Evolutionary conservation across 2,888 invertebrate genomes (phyloP).

Genomic region (Bembecia ichneumoniformis): DNA sequence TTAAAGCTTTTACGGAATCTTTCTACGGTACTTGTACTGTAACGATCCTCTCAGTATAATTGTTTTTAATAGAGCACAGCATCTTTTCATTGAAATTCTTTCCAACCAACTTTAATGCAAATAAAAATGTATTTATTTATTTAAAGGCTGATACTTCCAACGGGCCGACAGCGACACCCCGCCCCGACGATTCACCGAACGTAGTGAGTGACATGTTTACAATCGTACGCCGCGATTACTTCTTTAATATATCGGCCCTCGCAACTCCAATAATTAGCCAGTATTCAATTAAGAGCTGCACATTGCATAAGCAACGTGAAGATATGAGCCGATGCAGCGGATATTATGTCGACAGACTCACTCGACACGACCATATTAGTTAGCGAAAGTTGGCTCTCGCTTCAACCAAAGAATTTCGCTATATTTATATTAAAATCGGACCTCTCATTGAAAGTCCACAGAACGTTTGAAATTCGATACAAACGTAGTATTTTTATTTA

Average conservation of each 20-base stretch:
- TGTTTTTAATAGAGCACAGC: no score
- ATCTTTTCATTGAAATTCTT: no score
- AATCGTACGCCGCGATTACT: constrained; percentile 12
- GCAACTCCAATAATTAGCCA: constrained; percentile 24
- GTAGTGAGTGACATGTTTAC: constrained; percentile 8
- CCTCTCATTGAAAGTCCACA: no score
- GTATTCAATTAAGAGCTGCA: constrained; percentile 23
- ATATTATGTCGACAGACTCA: constrained; percentile 34
- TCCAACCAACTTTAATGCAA: no score
- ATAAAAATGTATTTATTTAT: no score
- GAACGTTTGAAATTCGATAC: background rate
- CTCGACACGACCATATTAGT: constrained; percentile 46
- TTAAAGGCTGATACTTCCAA: background rate
- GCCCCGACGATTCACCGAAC: background rate
- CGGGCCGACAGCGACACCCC: background rate
- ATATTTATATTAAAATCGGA: background rate
- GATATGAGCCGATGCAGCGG: constrained; percentile 11
- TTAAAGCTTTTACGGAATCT: no score
- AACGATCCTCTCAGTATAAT: no score
- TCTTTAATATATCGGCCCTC: constrained; percentile 17
- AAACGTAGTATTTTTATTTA: background rate
- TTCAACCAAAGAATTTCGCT: background rate
- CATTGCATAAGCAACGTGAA: constrained; percentile 12
- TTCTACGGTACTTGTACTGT: no score
- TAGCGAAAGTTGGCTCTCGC: constrained; percentile 48